Evolutionary conservation across 2,888 invertebrate species (phyloP), one percentile per base, ranked within the genome.

Genomic region (Ennomos erosarius): DNA sequence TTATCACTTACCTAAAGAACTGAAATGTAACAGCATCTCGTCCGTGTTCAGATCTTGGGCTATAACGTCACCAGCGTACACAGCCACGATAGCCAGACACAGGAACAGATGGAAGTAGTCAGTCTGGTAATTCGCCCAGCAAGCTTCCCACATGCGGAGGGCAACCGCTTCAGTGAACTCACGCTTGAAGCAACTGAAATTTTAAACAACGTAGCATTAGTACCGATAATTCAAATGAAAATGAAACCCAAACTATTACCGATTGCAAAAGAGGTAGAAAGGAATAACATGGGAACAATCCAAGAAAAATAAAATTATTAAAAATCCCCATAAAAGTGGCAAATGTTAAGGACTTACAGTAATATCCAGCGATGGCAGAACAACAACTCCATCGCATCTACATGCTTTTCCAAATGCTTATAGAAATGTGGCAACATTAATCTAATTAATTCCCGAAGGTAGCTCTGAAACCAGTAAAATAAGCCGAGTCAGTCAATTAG

Each of bases 281-380:
- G 6, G 16, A 16, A 16, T 16, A 16, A 1, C 3, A 16, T n/a
- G n/a, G n/a, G n/a, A n/a, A n/a, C 1, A 4, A 26, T 6, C 26
- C 6, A 26, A 26, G 26, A 26, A 1, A 26, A 26, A 26, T 26
- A 4, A 26, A 26, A 26, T 26, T 6, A 6, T 6, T 6, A 26
- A 26, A 26, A 26, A 26, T 6, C 4, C 26, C 1, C 26, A 26
- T 26, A 26, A 26, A 26, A 26, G 26, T 26, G 26, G 4, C 6
- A 26, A 26, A 26, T 26, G 26, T 26, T 11, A 8, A 35, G 48
- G 55, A 93, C 95, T 93, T 85, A 98, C 94, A 99, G 85, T 61
- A 99, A 90, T 74, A 99, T 97, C 99, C 99, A 99, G 62, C 99
- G 95, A 85, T 99, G 99, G 71, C 98, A 98, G 82, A 99, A 99